phyloP scores from a whole-genome alignment of 2,797 vertebrate species.

The Lepidocolaptes lacrymiger region DNA sequence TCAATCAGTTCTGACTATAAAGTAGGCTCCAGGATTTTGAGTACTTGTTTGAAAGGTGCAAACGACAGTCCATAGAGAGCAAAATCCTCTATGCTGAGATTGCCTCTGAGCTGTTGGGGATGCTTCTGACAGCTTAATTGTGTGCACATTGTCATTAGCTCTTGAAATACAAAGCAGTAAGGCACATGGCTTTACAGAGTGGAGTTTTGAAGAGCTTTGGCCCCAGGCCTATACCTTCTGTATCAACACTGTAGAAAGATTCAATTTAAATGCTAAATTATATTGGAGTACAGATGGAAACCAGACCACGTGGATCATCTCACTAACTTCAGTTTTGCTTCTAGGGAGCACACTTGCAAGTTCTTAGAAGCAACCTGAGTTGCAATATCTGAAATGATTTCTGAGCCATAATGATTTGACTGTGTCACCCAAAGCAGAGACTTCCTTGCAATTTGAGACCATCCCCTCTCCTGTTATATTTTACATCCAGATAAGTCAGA shows the following conservation, averaged over 20 bases:
- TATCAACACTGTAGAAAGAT: neutral
- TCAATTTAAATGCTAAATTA: neutral
- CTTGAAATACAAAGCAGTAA: neutral
- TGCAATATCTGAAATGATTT: neutral
- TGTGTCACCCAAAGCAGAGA: neutral
- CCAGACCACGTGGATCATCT: neutral
- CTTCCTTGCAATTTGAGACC: neutral
- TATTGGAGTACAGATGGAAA: neutral
- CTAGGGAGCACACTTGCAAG: neutral
- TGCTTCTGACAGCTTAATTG: neutral
- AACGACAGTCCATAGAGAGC: neutral
- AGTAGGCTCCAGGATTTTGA: neutral
- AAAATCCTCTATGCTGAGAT: neutral
- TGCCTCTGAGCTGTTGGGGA: neutral
- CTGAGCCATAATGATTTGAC: neutral
- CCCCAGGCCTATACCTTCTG: neutral
- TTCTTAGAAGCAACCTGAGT: neutral
- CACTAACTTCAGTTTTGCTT: neutral
- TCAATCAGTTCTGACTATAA: neutral
- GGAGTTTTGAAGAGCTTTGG: neutral
- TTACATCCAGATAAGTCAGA: neutral
- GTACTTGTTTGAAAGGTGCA: neutral
- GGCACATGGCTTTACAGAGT: neutral
- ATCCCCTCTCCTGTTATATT: neutral
- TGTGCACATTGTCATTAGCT: neutral